Conservation (phyloP, 2,888 invertebrate genomes). For the Eupsilia transversa region DNA sequence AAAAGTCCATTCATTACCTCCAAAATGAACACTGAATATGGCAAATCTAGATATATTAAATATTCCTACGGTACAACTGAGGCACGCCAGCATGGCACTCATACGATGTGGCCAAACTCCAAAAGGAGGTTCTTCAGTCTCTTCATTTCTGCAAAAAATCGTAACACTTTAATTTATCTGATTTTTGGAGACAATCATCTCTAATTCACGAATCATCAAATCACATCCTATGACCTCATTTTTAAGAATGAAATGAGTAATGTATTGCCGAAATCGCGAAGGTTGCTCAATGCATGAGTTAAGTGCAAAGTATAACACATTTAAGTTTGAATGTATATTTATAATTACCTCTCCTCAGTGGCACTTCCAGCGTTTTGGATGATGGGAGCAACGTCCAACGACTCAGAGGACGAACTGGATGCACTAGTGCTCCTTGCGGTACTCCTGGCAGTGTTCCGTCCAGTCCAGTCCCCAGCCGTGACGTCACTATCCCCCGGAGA, state of each 20-base stretch:
- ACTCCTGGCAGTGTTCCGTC: conserved; percentile 81
- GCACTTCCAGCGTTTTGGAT: conserved; percentile 76
- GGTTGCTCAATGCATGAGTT: conserved; percentile 47
- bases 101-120: conserved; percentile 90
- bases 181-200: conserved; percentile 31
- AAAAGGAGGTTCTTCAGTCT: conserved; percentile 86
- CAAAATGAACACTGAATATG: conserved; percentile 96
- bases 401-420: conserved; percentile 86
- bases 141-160: conserved; percentile 81
- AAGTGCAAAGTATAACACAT: conserved; percentile 36
- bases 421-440: conserved; percentile 82
- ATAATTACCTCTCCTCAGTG: conserved; percentile 83
- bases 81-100: conserved; percentile 95
- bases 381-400: conserved; percentile 77
- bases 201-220: conserved; percentile 65
- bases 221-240: conserved; percentile 72
- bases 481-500: conserved; percentile 86
- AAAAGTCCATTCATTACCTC: conserved; percentile 89
- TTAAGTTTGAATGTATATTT: conserved; percentile 12
- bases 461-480: conserved; percentile 84
- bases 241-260: conserved; percentile 62
- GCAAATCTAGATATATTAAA: conserved; percentile 97
- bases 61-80: conserved; percentile 96
- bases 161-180: conserved; percentile 9
- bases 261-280: conserved; percentile 55